Percentiles rank a stretch among this genome's conserved stretches.
These are phyloP conservation scores for Scomber colias DNA, from an alignment of 2,113 vertebrate species.

Conservation along the genomic window DNA sequence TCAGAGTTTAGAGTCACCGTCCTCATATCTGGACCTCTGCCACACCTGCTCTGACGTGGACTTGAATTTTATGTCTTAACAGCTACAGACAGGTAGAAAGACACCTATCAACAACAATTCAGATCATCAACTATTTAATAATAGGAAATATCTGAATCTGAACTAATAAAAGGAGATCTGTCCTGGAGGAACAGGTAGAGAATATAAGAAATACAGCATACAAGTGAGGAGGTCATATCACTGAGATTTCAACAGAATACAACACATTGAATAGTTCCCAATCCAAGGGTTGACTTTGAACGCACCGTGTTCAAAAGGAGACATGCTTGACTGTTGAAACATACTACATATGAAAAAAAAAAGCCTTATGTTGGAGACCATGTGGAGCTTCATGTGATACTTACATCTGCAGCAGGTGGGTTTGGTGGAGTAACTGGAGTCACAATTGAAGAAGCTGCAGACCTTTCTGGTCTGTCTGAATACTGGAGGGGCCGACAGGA, in stretches of 20 bases:
- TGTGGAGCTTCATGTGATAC: conserved; percentile 44
- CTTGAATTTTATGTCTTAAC: no score
- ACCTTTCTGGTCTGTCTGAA: conserved; percentile 92
- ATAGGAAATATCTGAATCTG: background rate
- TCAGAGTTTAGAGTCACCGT: no score
- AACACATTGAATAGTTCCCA: background rate
- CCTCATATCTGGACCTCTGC: no score
- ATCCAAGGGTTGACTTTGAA: background rate
- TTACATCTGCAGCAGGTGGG: conserved; percentile 88
- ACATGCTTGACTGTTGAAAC: background rate
- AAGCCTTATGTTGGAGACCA: background rate
- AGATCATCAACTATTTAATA: background rate
- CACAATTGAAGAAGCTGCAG: conserved; percentile 91
- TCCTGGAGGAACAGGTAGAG: no score
- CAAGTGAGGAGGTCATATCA: background rate
- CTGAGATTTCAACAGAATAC: background rate
- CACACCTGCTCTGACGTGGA: no score
- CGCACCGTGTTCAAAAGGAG: background rate
- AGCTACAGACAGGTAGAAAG: no score
- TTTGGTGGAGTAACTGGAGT: conserved; percentile 85
- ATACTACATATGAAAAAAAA: no score
- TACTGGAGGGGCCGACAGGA: conserved; percentile 90
- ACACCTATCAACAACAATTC: no score
- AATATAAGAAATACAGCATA: background rate
- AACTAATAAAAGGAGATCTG: background rate